These are phyloP conservation scores for Sylvia atricapilla DNA, from an alignment of 2,113 vertebrate genomes.

Conservation along the genomic window DNA sequence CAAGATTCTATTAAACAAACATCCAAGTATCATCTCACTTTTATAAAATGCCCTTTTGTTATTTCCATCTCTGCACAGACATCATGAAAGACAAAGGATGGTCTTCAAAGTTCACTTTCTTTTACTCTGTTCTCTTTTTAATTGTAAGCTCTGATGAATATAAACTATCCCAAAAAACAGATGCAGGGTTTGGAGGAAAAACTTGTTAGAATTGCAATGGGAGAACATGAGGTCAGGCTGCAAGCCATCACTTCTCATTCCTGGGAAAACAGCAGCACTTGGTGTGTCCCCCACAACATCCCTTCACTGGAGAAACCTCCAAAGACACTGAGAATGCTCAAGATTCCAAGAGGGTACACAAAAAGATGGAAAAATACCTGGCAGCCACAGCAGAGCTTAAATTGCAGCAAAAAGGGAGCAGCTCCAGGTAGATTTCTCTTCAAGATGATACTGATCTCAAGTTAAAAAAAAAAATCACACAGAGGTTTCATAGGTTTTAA, in stretches of 20 bases:
- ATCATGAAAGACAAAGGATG: not conserved
- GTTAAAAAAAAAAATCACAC: not conserved
- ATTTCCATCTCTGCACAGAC: not conserved
- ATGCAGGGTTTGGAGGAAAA: not conserved
- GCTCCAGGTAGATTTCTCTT: not conserved
- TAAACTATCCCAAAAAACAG: not conserved
- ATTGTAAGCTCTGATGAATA: not conserved
- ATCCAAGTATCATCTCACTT: not conserved
- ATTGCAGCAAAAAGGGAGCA: not conserved
- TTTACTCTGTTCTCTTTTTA: not conserved
- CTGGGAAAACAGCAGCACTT: not conserved
- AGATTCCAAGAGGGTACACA: not conserved
- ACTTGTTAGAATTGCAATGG: not conserved
- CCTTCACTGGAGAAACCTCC: not conserved
- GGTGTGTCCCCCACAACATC: not conserved
- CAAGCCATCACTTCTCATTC: not conserved
- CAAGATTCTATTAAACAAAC: not conserved
- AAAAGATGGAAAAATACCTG: not conserved
- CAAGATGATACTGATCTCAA: not conserved
- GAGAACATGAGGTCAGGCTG: not conserved
- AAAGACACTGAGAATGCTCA: not conserved
- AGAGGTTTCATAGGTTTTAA: not conserved
- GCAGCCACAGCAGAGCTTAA: not conserved
- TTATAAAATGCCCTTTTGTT: not conserved
- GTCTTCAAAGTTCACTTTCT: conserved; percentile 22